Evolutionary conservation across 1,140 invertebrate genomes (phyloP), one percentile per base, ranked within the genome.

Genomic region (Oncopodura yosiiana): DNA sequence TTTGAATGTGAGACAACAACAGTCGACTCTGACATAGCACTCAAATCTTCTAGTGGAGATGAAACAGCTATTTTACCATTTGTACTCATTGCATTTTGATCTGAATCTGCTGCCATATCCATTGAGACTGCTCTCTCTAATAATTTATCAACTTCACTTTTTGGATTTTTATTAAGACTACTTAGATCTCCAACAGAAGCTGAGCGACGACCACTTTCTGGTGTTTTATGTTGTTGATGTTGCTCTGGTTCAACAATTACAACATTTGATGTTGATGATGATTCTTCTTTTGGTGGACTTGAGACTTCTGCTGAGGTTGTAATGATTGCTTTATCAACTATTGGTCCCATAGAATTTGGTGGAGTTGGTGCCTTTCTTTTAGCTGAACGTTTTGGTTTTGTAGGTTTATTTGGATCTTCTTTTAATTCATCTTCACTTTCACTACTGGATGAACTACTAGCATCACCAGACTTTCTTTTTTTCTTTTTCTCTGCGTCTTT

Each of bases 101-200:
- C 75, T 74, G 76, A 48, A 36, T 83, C 81, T 14, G 81, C 81
- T 14, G 53, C 68, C 66, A 88, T 81, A 56, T 88, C 86, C 11
- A 88, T 69, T 60, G 85, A 88, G 64, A 87, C 83, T 0, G 86
- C 84, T 56, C 86, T 75, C 70, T 88, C 85, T 19, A 88, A 69
- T 21, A 79, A 54, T n/a, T 46, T 21, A 29, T 19, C 34, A 8
- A 42, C 62, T 18, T 82, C 29, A 75, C 72, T n/a, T 66, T 68
- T 39, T 60, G 66, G 60, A 54, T 70, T 72, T 3, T 76, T 71
- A 59, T 84, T 81, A 56, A 86, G 79, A 67, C 80, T 81, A 0
- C 84, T 85, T 27, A 88, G 69, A 69, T 88, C 86, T 3, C 84
- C 85, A 2, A 87, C 71, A 49, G 85, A 87, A 0, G 83, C 81